Percentiles rank a stretch among this genome's conserved stretches.
Evolutionary conservation across 2,113 vertebrate genomes (phyloP).

Genomic region (Herpailurus yagouaroundi): DNA sequence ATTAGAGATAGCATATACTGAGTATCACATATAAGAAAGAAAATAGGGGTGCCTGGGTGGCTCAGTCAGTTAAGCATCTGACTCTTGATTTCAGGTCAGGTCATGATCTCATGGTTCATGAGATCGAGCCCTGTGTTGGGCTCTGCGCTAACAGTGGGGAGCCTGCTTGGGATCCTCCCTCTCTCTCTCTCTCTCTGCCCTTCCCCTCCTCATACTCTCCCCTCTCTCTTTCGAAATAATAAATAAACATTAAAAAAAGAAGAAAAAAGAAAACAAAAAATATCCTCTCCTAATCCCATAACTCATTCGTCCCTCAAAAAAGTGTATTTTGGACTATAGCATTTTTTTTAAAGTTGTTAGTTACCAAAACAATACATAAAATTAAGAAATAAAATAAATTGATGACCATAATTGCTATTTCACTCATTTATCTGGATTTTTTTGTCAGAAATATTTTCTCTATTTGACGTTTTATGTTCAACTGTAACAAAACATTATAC

Average conservation of each 20-base stretch:
- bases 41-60: too few species aligned
- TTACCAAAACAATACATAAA: background rate
- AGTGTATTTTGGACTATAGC: background rate
- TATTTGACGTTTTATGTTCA: constrained; percentile 23
- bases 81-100: too few species aligned
- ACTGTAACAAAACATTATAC: background rate
- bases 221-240: too few species aligned
- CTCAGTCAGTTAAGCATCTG: too few species aligned
- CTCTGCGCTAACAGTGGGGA: too few species aligned
- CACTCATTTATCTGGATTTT: constrained; percentile 16
- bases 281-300: background rate
- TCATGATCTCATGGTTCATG: too few species aligned
- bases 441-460: background rate
- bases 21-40: background rate
- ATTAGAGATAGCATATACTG: background rate
- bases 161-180: too few species aligned
- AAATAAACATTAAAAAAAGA: too few species aligned
- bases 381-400: background rate
- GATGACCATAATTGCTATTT: background rate
- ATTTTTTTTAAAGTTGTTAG: background rate
- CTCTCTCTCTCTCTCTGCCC: too few species aligned
- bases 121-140: too few species aligned
- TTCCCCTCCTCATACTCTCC: too few species aligned
- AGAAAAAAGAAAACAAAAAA: background rate
- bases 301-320: background rate